Percentiles rank a stretch among this genome's conserved stretches.
These are phyloP conservation scores for Myathropa florea DNA, from an alignment of 2,888 invertebrate species.

Conservation along the genomic window DNA sequence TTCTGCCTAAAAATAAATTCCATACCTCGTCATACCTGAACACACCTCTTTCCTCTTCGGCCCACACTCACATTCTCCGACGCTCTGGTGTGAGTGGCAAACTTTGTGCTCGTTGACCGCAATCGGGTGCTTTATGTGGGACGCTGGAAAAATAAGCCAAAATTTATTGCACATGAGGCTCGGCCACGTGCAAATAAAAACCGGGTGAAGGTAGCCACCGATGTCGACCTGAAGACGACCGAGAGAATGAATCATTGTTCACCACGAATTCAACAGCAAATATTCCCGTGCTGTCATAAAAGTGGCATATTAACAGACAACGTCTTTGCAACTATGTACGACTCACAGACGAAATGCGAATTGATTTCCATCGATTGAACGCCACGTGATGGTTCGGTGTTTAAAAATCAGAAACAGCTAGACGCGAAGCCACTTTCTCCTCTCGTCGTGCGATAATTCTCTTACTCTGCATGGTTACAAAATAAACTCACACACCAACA, in stretches of 20 bases:
- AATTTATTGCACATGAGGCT: slow-evolving; percentile 41
- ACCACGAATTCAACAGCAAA: background rate
- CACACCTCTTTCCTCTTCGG: background rate
- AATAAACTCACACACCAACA: background rate
- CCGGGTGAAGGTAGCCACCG: slow-evolving; percentile 38
- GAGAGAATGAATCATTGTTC: background rate
- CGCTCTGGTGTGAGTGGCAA: background rate
- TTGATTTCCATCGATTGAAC: background rate
- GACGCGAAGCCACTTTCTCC: slow-evolving; percentile 23
- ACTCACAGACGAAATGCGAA: background rate
- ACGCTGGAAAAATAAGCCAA: slow-evolving; percentile 26
- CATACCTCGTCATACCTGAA: background rate
- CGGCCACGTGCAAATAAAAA: slow-evolving; percentile 35
- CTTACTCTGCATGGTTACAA: slow-evolving; percentile 5
- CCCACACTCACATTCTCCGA: background rate
- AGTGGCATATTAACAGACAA: too few species aligned
- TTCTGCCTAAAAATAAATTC: background rate
- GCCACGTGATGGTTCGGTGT: background rate
- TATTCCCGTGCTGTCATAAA: background rate
- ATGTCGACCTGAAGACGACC: background rate
- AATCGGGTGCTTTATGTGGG: slow-evolving; percentile 53
- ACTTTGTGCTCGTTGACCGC: slow-evolving; percentile 29
- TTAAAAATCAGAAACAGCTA: background rate
- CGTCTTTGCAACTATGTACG: too few species aligned
- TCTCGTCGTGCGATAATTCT: background rate